These are phyloP conservation scores for Latheticus oryzae DNA, from an alignment of 2,888 invertebrate species.

Conservation along the genomic window DNA sequence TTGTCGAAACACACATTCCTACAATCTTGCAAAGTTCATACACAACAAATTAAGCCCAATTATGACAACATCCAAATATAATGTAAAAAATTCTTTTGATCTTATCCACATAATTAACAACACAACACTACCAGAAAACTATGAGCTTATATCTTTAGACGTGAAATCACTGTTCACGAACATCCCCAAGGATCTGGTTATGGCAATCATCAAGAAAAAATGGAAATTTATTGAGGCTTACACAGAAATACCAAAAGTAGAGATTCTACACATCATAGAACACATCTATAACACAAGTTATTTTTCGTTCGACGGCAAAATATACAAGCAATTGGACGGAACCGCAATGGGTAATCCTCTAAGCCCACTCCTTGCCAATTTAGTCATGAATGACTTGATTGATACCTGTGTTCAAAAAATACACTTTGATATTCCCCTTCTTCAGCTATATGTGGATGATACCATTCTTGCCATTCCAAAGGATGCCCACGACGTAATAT, in stretches of 20 bases:
- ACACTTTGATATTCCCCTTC: not conserved
- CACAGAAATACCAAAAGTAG: not conserved
- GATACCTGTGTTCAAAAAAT: not conserved
- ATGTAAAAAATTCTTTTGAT: not conserved
- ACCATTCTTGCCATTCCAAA: not conserved
- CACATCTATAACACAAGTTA: not conserved
- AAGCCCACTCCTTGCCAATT: slow-evolving; percentile 12
- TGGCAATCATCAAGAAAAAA: not conserved
- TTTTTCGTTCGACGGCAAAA: not conserved
- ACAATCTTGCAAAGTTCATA: too few species aligned
- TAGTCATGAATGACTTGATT: slow-evolving; percentile 19
- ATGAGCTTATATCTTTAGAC: slow-evolving; percentile 12
- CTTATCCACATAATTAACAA: not conserved
- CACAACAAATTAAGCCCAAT: too few species aligned
- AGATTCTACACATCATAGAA: not conserved
- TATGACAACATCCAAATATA: not conserved
- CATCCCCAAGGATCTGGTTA: slow-evolving; percentile 13
- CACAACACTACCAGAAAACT: slow-evolving; percentile 2
- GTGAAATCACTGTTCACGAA: slow-evolving; percentile 19
- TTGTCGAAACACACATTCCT: too few species aligned
- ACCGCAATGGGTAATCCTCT: slow-evolving; percentile 22
- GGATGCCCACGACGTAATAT: not conserved
- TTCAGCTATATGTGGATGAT: not conserved
- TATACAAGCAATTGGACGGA: slow-evolving; percentile 6
- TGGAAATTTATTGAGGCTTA: not conserved